phyloP scores from a whole-genome alignment of 2,888 invertebrate species.

The Thyatira batis region DNA sequence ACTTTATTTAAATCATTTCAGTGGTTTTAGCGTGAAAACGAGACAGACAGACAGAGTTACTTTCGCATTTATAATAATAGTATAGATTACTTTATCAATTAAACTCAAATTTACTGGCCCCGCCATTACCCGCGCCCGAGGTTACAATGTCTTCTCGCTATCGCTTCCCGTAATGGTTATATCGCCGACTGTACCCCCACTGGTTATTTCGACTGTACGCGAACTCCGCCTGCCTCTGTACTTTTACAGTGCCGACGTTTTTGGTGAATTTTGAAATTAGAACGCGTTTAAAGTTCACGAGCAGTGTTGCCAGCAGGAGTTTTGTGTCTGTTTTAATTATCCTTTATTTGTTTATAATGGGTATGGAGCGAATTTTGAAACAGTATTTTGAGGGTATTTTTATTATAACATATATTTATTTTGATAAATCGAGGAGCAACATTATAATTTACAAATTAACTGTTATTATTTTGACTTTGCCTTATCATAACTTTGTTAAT shows the following conservation, averaged over 20 bases:
- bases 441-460: too few species aligned
- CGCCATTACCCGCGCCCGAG: conserved; percentile 39
- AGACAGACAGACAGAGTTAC: too few species aligned
- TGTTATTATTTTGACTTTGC: too few species aligned
- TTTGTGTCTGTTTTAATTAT: not conserved
- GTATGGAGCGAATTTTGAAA: not conserved
- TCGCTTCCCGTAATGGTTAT: conserved; percentile 57
- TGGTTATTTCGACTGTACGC: conserved; percentile 25
- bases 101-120: conserved; percentile 40
- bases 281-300: conserved; percentile 10
- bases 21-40: too few species aligned
- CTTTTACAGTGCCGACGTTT: conserved; percentile 39
- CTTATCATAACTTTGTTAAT: too few species aligned
- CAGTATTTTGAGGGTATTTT: not conserved
- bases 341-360: not conserved
- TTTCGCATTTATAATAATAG: too few species aligned
- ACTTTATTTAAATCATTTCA: too few species aligned
- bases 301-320: not conserved
- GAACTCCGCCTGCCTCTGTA: conserved; percentile 34
- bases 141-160: conserved; percentile 57
- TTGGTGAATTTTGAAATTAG: conserved; percentile 38
- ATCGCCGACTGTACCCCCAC: conserved; percentile 50
- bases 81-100: not conserved
- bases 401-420: too few species aligned
- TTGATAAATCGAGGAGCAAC: too few species aligned